Conservation (phyloP, 2,113 vertebrate genomes). For the Naja naja region DNA sequence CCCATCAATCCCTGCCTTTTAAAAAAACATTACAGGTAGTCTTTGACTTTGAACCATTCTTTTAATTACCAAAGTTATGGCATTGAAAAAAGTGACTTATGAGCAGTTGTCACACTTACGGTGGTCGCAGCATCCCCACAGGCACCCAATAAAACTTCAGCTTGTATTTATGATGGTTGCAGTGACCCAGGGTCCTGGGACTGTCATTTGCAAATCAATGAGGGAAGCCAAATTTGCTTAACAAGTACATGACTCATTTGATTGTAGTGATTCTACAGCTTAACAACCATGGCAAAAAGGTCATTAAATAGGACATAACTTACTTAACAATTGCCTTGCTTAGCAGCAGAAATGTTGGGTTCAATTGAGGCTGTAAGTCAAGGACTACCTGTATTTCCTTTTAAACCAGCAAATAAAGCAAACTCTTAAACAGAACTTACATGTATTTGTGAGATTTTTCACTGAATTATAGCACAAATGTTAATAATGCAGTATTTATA, state of each 20-base stretch:
- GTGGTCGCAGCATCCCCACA: not conserved
- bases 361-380: not conserved
- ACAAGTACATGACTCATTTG: not conserved
- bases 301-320: not conserved
- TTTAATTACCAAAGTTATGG: not conserved
- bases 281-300: not conserved
- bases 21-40: conserved; percentile 12
- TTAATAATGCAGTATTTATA: conserved; percentile 13
- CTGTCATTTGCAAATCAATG: not conserved
- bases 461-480: not conserved
- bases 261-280: not conserved
- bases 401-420: conserved; percentile 10
- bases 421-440: conserved; percentile 4
- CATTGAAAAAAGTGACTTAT: not conserved
- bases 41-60: not conserved
- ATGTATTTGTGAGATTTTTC: not conserved
- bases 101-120: not conserved
- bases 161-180: not conserved
- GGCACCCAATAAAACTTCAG: not conserved
- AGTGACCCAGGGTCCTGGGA: not conserved
- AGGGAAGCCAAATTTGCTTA: not conserved
- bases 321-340: not conserved
- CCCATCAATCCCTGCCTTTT: not conserved
- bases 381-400: not conserved
- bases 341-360: not conserved